Conservation (phyloP, 2,888 invertebrate genomes). For the Teinopalpus imperialis region DNA sequence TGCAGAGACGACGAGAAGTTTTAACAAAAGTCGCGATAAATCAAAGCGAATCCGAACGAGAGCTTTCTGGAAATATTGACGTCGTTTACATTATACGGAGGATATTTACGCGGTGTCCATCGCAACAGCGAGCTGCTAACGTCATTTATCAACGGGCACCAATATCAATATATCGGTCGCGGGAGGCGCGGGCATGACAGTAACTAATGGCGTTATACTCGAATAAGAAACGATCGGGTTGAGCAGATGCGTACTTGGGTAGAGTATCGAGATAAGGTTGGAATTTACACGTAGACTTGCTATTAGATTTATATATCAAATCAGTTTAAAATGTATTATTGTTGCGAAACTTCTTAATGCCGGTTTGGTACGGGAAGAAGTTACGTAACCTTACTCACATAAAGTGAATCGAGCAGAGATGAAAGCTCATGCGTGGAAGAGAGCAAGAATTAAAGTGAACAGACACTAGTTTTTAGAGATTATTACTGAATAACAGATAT, state of each 20-base stretch:
- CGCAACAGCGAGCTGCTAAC: conserved; percentile 45
- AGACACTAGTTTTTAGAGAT: too few species aligned
- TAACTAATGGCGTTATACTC: conserved; percentile 55
- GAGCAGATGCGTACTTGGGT: conserved; percentile 1
- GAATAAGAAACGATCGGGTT: neutral
- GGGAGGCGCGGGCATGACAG: conserved; percentile 50
- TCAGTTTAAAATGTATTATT: too few species aligned
- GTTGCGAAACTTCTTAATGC: too few species aligned
- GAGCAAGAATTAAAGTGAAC: too few species aligned
- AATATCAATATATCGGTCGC: conserved; percentile 68
- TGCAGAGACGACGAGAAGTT: neutral
- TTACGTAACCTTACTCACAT: too few species aligned
- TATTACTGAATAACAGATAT: too few species aligned
- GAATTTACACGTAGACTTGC: too few species aligned
- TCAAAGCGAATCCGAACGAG: conserved; percentile 25
- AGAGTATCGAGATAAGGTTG: too few species aligned
- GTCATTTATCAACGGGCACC: conserved; percentile 62
- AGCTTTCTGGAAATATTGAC: conserved; percentile 41
- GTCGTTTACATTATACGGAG: conserved; percentile 37
- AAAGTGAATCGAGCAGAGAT: too few species aligned
- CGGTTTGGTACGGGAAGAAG: too few species aligned
- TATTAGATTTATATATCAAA: too few species aligned
- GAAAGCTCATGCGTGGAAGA: too few species aligned
- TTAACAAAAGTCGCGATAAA: conserved; percentile 10
- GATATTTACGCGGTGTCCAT: conserved; percentile 45